These are phyloP conservation scores for Chydorus sphaericus DNA, from an alignment of 2,888 invertebrate species.

Conservation along the genomic window DNA sequence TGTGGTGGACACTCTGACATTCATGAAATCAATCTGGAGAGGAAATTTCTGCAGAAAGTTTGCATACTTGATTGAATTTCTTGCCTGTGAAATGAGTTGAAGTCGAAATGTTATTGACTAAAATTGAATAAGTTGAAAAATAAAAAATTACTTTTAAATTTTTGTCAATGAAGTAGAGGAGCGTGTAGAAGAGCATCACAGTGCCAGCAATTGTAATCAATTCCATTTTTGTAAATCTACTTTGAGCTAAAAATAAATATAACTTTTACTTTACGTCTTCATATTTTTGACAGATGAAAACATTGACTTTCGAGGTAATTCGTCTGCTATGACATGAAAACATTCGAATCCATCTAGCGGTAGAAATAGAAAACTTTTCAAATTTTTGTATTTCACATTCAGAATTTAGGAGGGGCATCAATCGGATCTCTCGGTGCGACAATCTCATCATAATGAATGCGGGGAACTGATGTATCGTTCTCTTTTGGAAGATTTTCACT, in stretches of 20 bases:
- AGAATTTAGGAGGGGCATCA: too few species aligned
- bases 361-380: too few species aligned
- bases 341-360: too few species aligned
- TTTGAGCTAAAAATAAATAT: not conserved
- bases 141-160: not conserved
- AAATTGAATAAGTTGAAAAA: not conserved
- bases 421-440: too few species aligned
- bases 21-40: slow-evolving; percentile 51
- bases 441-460: too few species aligned
- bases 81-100: not conserved
- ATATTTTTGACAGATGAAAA: too few species aligned
- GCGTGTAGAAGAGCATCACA: not conserved
- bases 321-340: too few species aligned
- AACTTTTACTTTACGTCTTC: too few species aligned
- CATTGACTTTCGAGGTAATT: too few species aligned
- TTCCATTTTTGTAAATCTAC: not conserved
- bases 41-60: slow-evolving; percentile 59
- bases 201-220: not conserved
- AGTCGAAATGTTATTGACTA: not conserved
- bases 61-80: not conserved
- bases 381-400: too few species aligned
- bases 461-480: too few species aligned
- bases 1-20: slow-evolving; percentile 61
- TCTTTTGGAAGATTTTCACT: too few species aligned
- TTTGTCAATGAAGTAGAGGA: not conserved